These are phyloP conservation scores for Puma concolor DNA, from an alignment of 2,113 vertebrate species.

Conservation along the genomic window DNA sequence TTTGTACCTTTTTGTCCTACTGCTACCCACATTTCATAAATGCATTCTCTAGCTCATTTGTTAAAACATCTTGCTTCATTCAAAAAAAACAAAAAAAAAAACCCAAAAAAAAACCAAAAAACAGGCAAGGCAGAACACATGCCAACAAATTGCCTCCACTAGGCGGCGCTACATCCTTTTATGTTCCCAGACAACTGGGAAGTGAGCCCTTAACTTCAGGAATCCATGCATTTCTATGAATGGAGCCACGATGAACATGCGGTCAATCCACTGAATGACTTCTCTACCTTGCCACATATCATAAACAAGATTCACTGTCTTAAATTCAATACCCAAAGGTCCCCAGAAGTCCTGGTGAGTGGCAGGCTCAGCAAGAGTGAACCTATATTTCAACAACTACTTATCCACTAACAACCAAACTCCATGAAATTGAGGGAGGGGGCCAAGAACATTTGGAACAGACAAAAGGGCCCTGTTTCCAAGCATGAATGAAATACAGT, in stretches of 20 bases:
- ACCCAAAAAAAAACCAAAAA: no score
- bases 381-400: conserved; percentile 72
- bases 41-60: neutral
- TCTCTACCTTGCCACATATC: conserved; percentile 27
- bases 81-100: neutral
- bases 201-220: neutral
- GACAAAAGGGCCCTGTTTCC: conserved; percentile 87
- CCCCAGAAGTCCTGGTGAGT: conserved; percentile 56
- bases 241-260: conserved; percentile 39
- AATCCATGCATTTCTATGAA: conserved; percentile 54
- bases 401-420: conserved; percentile 70
- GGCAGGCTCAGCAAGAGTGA: conserved; percentile 70
- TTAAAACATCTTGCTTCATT: neutral
- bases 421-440: conserved; percentile 66
- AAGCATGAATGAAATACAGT: conserved; percentile 85
- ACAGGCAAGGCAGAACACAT: neutral
- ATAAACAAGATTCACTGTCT: conserved; percentile 43
- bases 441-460: conserved; percentile 71
- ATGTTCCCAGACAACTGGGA: neutral
- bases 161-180: conserved; percentile 58
- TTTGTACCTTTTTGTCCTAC: neutral
- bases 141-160: conserved; percentile 29
- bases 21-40: conserved; percentile 19
- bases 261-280: neutral
- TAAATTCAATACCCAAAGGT: conserved; percentile 39